Percentiles rank a stretch among this genome's conserved stretches.
phyloP scores from a whole-genome alignment of 2,797 vertebrate species.

The Gymnoscopelus microlampas region DNA sequence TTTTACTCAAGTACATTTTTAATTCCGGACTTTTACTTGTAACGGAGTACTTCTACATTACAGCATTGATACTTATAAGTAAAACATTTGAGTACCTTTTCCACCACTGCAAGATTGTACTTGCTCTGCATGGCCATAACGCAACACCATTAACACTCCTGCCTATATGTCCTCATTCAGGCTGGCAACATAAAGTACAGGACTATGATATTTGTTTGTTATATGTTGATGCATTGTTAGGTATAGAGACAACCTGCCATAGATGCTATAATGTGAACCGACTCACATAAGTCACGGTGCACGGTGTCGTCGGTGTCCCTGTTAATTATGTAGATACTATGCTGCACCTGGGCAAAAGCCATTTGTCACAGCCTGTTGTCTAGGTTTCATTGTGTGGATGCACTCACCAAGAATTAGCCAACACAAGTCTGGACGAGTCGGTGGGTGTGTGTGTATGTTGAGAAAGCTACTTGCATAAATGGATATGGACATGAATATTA shows the following conservation, averaged over 20 bases:
- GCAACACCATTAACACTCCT: too few species aligned
- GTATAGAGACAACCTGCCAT: slow-evolving; percentile 11
- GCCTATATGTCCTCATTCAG: too few species aligned
- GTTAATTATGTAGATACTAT: slow-evolving; percentile 51
- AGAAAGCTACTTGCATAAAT: slow-evolving; percentile 56
- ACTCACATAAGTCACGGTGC: slow-evolving; percentile 37
- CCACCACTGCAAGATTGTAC: too few species aligned
- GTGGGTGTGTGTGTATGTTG: slow-evolving; percentile 50
- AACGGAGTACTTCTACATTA: too few species aligned
- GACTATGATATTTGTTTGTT: not conserved
- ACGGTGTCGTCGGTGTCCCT: slow-evolving; percentile 60
- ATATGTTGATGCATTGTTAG: slow-evolving; percentile 16
- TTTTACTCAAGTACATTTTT: too few species aligned
- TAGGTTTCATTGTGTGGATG: slow-evolving; percentile 39
- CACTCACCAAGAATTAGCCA: slow-evolving; percentile 57
- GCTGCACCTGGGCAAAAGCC: slow-evolving; percentile 33
- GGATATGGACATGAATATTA: slow-evolving; percentile 57
- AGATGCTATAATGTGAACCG: slow-evolving; percentile 29
- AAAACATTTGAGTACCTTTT: too few species aligned
- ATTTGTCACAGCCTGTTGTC: slow-evolving; percentile 61
- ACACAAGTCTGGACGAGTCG: slow-evolving; percentile 51
- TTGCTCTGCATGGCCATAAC: too few species aligned
- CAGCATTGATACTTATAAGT: too few species aligned
- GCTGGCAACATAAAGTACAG: too few species aligned
- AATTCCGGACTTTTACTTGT: too few species aligned